Conservation (phyloP, 2,888 invertebrate genomes). For the Ophraella communa region DNA sequence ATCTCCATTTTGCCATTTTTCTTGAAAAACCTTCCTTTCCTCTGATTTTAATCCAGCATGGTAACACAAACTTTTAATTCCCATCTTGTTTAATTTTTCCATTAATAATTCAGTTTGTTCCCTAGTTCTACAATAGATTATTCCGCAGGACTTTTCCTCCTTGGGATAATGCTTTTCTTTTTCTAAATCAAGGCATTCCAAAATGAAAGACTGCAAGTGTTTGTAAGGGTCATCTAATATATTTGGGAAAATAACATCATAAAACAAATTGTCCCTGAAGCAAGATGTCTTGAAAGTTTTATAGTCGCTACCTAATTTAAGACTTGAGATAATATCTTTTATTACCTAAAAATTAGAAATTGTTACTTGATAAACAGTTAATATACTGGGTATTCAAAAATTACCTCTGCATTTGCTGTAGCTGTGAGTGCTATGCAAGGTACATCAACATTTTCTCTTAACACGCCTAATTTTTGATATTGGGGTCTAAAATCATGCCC, state of each 20-base stretch:
- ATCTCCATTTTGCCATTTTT: constrained; percentile 90
- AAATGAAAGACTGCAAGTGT: constrained; percentile 79
- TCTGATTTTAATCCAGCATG: constrained; percentile 84
- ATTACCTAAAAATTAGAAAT: constrained; percentile 66
- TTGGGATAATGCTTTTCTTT: constrained; percentile 59
- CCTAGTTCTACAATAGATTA: constrained; percentile 70
- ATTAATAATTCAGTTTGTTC: constrained; percentile 90
- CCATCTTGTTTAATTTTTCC: constrained; percentile 73
- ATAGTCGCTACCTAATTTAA: constrained; percentile 63
- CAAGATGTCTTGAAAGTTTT: constrained; percentile 80
- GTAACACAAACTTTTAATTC: constrained; percentile 82
- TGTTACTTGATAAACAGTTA: not conserved
- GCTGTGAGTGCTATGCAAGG: constrained; percentile 95
- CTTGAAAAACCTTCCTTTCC: constrained; percentile 81
- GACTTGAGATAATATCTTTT: constrained; percentile 79
- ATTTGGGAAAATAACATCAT: constrained; percentile 92
- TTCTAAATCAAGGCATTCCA: constrained; percentile 68
- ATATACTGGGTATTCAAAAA: constrained; percentile 8
- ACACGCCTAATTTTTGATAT: constrained; percentile 84
- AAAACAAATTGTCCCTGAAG: constrained; percentile 91
- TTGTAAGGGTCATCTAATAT: constrained; percentile 79
- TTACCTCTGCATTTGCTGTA: constrained; percentile 78
- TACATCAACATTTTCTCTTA: constrained; percentile 71
- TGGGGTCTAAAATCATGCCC: constrained; percentile 98
- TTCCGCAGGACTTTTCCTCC: constrained; percentile 48